Evolutionary conservation across 2,888 invertebrate genomes (phyloP), one percentile per base, ranked within the genome.

Genomic region (Meteorus cinctellus): DNA sequence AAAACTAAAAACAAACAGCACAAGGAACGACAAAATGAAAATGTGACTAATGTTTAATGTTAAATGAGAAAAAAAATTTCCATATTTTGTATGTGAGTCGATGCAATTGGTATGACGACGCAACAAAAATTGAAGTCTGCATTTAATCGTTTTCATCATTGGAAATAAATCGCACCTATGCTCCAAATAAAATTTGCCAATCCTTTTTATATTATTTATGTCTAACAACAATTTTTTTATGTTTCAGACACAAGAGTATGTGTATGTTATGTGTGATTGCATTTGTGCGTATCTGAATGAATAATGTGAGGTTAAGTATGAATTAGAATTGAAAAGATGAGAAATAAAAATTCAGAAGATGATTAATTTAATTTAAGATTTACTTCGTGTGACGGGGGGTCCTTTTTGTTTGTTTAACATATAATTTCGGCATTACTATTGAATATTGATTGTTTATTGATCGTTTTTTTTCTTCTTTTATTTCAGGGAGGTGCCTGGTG

Each of bases 101-200:
- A 81, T 79, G 78, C 48, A 48, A n/a, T 19, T 55, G 77, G 36
- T 68, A 75, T 72, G 73, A 75, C 77, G 73, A 70, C 48, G 78
- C 74, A 74, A 79, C 74, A 76, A 77, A 67, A 75, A 80, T 74
- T 60, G 19, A 48, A 78, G 78, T 79, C 80, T 82, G 74, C 81
- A 83, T 84, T 81, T 55, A 55, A 81, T 83, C 79, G 81, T 80
- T 79, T 80, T 79, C 77, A 82, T 85, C 77, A 78, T 78, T 69
- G 79, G 74, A 83, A 88, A 88, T 88, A 88, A 89, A 89, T 85
- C 81, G 84, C 85, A 87, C 83, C 10, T 88, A 87, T 86, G 86
- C 86, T 87, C 86, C 84, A 85, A 87, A 82, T 34, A 84, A 84
- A 81, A 77, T 66, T 78, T 76, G 74, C 77, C 77, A 72, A 65